Evolutionary conservation across 2,888 invertebrate genomes (phyloP).

Genomic region (Euzophera pinguis): DNA sequence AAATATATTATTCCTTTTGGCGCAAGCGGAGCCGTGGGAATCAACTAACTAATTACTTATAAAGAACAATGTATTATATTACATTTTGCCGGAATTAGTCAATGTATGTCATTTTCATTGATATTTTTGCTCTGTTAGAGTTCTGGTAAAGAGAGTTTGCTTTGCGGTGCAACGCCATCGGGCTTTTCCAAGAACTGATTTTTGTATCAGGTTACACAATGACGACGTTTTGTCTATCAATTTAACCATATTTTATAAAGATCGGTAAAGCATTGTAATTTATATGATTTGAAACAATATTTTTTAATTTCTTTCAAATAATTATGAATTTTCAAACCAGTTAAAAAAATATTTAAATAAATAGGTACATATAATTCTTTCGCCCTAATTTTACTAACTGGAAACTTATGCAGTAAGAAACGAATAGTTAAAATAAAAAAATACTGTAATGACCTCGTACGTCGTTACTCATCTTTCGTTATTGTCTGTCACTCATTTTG

Average conservation of each 20-base stretch:
- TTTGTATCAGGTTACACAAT: slow-evolving; percentile 37
- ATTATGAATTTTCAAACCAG: too few species aligned
- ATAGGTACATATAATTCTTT: not conserved
- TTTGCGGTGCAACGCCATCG: not conserved
- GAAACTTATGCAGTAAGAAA: not conserved
- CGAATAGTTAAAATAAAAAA: not conserved
- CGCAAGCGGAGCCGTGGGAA: too few species aligned
- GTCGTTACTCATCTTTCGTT: slow-evolving; percentile 9
- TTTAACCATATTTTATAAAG: too few species aligned
- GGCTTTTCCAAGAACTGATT: slow-evolving; percentile 31
- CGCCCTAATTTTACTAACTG: not conserved
- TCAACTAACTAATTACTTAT: too few species aligned
- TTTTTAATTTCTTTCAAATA: too few species aligned
- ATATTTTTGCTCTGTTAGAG: slow-evolving; percentile 8
- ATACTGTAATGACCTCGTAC: slow-evolving; percentile 4
- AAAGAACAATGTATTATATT: too few species aligned
- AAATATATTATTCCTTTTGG: too few species aligned
- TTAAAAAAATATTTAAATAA: too few species aligned
- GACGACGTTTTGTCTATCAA: slow-evolving; percentile 22
- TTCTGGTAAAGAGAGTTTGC: not conserved
- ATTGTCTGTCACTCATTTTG: slow-evolving; percentile 6
- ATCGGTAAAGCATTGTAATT: too few species aligned
- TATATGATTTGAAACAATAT: too few species aligned
- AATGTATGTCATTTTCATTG: not conserved
- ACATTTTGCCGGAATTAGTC: too few species aligned